A percentile compares a stretch with the other conserved stretches of the same genome.
Conservation (phyloP, 2,797 vertebrate genomes). For the Pogonophryne albipinna region DNA sequence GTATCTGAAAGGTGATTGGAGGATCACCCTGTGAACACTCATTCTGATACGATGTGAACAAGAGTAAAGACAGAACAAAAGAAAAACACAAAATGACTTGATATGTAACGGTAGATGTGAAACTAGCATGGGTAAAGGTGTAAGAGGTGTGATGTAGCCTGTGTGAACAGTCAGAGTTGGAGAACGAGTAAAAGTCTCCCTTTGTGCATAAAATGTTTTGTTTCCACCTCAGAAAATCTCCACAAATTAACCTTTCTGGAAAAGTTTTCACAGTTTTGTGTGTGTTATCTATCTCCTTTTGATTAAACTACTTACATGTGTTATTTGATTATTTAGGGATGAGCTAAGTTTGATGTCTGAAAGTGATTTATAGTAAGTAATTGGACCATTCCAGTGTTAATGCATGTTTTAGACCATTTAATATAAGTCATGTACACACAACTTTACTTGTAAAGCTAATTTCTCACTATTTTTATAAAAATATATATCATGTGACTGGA, state of each 20-base stretch:
- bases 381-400: slow-evolving; percentile 15
- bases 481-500: background rate
- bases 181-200: slow-evolving; percentile 1
- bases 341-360: slow-evolving; percentile 10
- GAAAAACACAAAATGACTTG: background rate
- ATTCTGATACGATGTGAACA: slow-evolving; percentile 7
- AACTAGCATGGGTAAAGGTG: slow-evolving; percentile 37
- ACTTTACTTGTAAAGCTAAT: background rate
- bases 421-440: background rate
- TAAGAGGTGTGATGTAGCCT: slow-evolving; percentile 31
- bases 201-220: slow-evolving; percentile 36
- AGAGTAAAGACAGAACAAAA: background rate
- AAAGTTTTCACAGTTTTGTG: slow-evolving; percentile 2
- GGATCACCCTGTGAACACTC: slow-evolving; percentile 27
- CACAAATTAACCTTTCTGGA: background rate
- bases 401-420: slow-evolving; percentile 17
- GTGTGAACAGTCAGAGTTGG: slow-evolving; percentile 28
- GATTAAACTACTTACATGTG: slow-evolving; percentile 19
- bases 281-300: background rate
- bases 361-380: slow-evolving; percentile 9
- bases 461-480: background rate
- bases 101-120: slow-evolving; percentile 36
- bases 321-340: slow-evolving; percentile 14
- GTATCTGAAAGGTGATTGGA: slow-evolving; percentile 12
- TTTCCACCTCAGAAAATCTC: slow-evolving; percentile 8